Evolutionary conservation across 2,113 vertebrate genomes (phyloP), one percentile per base, ranked within the genome.

Genomic region (Xiphophorus hellerii): DNA sequence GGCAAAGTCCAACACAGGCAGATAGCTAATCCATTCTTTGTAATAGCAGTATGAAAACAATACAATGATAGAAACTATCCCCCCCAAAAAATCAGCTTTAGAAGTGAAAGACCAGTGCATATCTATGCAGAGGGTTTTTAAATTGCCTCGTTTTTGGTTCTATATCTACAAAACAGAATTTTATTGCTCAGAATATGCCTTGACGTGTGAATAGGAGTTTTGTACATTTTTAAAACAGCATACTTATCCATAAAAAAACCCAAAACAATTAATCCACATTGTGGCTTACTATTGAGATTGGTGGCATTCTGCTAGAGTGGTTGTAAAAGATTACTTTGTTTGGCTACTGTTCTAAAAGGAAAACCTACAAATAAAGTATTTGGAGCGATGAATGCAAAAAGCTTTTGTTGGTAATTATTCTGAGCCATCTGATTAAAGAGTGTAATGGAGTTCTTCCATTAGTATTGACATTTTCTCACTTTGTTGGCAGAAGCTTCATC

Each of bases 111-210:
- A 58, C 51, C 20, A 58, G 22, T 58, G 25, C 22, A 25, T 25
- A 20, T 20, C 2, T 8, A 51, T 58, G 51, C 10, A 58, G 8
- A n/a, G 25, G 7, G 7, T 15, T 10, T n/a, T 58, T n/a, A 3
- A 20, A 54, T 54, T n/a, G 51, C 22, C 25, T 58, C 0, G 25
- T n/a, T 58, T 51, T 58, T 58, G 22, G 7, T 58, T 78, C 80
- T 69, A 70, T 44, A 71, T 62, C 64, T 27, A 29, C 33, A 80
- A 25, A 83, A 12, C 65, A 64, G n/a, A 39, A 28, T 65, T 79
- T 79, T 25, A 80, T 71, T 66, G 62, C 35, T 54, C 78, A 65
- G 73, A 81, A 78, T 85, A 76, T 63, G 37, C 54, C 58, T 58
- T 31, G 63, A 70, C 74, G 63, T 35, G 48, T 62, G 64, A 75